phyloP scores from a whole-genome alignment of 2,113 vertebrate genomes.

The Circaetus cinerascens region DNA sequence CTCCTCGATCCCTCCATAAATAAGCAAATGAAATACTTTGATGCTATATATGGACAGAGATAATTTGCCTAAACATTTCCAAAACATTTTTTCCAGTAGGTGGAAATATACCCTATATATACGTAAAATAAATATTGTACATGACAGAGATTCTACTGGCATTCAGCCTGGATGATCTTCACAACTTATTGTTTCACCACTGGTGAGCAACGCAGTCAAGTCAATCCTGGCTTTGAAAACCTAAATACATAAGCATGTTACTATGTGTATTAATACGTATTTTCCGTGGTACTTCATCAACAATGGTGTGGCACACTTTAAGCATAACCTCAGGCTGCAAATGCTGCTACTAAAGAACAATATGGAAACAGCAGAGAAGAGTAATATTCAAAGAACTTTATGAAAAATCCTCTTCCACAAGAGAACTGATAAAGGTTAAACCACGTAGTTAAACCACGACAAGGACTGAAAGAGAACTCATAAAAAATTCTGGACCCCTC shows the following conservation, averaged over 20 bases:
- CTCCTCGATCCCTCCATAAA: background rate
- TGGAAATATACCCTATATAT: background rate
- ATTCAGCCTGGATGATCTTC: background rate
- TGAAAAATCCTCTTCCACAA: background rate
- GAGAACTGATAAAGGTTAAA: background rate
- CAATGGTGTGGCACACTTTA: fast-evolving
- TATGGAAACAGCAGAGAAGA: background rate
- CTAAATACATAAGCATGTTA: background rate
- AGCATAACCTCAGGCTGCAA: background rate
- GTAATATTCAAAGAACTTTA: background rate
- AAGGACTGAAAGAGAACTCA: background rate
- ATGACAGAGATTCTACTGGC: background rate
- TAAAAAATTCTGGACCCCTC: background rate
- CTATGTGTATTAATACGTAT: background rate
- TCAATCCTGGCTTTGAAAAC: background rate
- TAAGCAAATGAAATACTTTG: background rate
- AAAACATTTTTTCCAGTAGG: background rate
- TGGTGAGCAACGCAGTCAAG: background rate
- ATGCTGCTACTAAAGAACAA: background rate
- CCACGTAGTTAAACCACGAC: too few species aligned
- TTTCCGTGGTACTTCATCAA: background rate
- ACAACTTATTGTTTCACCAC: background rate
- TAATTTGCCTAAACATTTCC: background rate
- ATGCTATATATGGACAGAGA: background rate
- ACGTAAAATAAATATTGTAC: background rate